Evolutionary conservation across 2,113 vertebrate species (phyloP).

Genomic region (Azemiops feae): DNA sequence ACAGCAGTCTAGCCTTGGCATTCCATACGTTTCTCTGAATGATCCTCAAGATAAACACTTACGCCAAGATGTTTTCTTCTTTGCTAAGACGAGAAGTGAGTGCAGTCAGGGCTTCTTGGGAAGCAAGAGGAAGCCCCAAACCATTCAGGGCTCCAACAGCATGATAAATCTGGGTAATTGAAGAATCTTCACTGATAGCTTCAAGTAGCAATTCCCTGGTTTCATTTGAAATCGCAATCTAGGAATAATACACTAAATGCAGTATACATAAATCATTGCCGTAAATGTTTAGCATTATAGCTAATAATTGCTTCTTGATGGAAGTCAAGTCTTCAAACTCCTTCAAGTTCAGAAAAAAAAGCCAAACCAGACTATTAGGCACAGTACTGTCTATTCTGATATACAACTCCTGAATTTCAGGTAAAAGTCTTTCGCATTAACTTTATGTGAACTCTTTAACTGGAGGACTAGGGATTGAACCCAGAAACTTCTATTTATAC

Average conservation of each 20-base stretch:
- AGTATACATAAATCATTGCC: background rate
- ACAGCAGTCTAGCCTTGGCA: background rate
- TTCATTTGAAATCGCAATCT: slow-evolving; percentile 93
- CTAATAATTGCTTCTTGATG: background rate
- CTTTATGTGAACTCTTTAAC: background rate
- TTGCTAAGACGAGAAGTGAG: slow-evolving; percentile 88
- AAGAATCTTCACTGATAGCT: slow-evolving; percentile 91
- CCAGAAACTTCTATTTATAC: background rate
- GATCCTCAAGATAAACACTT: slow-evolving; percentile 59
- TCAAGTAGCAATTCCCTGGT: slow-evolving; percentile 92
- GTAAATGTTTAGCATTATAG: background rate
- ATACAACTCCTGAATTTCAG: background rate
- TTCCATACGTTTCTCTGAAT: background rate
- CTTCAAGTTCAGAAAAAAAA: slow-evolving; percentile 1
- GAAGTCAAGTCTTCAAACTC: background rate
- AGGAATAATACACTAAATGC: slow-evolving; percentile 31
- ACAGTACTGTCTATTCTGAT: background rate
- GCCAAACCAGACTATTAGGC: background rate
- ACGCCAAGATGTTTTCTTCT: slow-evolving; percentile 93
- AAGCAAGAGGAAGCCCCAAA: slow-evolving; percentile 89
- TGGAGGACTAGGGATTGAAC: background rate
- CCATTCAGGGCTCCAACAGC: slow-evolving; percentile 86
- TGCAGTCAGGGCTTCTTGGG: slow-evolving; percentile 88
- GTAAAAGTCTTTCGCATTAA: background rate
- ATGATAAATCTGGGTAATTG: slow-evolving; percentile 87